Base-by-base conservation (phyloP, 2,797 vertebrate genomes). In the Enoplosus armatus region DNA sequence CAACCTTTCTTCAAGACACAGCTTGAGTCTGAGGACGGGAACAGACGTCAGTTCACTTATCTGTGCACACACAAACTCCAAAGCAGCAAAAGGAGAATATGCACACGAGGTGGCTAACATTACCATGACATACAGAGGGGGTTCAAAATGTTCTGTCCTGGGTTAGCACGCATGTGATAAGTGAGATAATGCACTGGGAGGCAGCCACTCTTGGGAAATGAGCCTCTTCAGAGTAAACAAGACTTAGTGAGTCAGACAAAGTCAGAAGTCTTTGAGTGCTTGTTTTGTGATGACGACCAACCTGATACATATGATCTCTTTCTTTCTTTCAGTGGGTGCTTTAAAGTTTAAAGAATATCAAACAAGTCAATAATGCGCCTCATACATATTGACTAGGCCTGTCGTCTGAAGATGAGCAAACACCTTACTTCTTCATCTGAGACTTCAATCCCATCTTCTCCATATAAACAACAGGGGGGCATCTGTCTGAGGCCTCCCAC, bases 391-490 rank as follows among this genome's bases (percentile, higher is more conserved):
- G 45, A 68, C 31, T 8, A 20, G n/a, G 26, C 27, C 33, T 56
- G 18, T 12, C 2, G 8, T 5, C 9, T 62, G 20, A 64, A 72
- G 15, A 51, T 12, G 14, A 74, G 39, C 43, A 53, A 70, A 69
- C 72, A 14, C 15, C 58, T 20, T 8, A 4, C 62, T 29, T 31
- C 45, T 45, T 37, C 41, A 26, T 50, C 53, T 35, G 22, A 68
- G 65, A 58, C 79, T 76, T 54, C 77, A 48, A 48, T 83, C 72
- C 48, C 27, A 50, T 89, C 76, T 71, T 79, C 77, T 75, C 47
- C 43, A 43, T 50, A 27, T 10, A 73, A 76, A 79, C 63, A 54
- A 39, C 1, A 7, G 35, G 35, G 9, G 12, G 39, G 18, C 24
- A 58, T 58, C 50, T 77, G 59, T 76, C 72, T 62, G 56, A 72